Evolutionary conservation across 2,113 vertebrate species (phyloP).

Genomic region (Lophius piscatorius): DNA sequence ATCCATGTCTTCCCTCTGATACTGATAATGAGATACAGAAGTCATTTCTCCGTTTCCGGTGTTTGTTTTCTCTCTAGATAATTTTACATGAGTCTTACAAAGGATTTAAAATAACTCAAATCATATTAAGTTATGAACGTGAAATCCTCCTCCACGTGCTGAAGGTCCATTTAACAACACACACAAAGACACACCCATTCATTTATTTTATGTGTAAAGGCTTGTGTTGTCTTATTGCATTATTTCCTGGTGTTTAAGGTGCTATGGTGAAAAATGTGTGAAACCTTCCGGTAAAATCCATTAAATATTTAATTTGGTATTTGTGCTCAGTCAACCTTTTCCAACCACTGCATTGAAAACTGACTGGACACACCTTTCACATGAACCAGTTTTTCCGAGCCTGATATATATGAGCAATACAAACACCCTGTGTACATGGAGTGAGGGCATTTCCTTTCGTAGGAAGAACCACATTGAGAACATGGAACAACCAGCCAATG

Average conservation of each 20-base stretch:
- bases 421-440: constrained; percentile 67
- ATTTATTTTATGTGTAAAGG: neutral
- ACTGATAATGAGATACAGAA: constrained; percentile 18
- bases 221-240: neutral
- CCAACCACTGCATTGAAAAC: constrained; percentile 43
- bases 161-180: constrained; percentile 1
- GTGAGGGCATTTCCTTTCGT: constrained; percentile 68
- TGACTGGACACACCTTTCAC: constrained; percentile 68
- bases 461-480: constrained; percentile 38
- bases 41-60: neutral
- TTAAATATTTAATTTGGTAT: constrained; percentile 20
- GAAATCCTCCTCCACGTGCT: neutral
- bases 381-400: constrained; percentile 77
- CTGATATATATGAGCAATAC: constrained; percentile 71
- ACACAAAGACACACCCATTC: neutral
- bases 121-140: neutral
- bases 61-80: no score
- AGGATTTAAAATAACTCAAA: neutral
- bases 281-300: neutral
- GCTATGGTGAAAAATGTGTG: constrained; percentile 10
- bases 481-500: constrained; percentile 42
- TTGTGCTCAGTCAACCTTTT: no score
- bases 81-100: neutral
- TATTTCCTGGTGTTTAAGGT: constrained; percentile 3
- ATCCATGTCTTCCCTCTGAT: constrained; percentile 19